Base-by-base conservation (phyloP, 1,140 invertebrate genomes). In the Bactericera cockerelli region DNA sequence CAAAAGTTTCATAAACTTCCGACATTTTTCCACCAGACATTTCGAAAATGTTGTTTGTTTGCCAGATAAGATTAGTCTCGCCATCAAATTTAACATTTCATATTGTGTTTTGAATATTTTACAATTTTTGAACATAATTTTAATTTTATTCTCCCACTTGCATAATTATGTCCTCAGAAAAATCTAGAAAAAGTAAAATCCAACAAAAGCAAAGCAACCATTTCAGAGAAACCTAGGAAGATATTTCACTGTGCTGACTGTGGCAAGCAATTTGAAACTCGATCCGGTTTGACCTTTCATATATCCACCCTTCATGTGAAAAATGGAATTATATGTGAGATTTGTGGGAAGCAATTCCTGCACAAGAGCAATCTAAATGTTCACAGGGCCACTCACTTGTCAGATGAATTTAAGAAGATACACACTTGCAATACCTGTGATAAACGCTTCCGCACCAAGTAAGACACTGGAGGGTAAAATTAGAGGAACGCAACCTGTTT, bases 311-410 rank as follows among this genome's bases (percentile, higher is more conserved):
- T 49, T 49, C 42, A 49, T 22, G 6, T 16, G 22, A n/a, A 19
- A 6, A 6, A 4, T 22, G 19, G 3, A 16, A 10, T 6, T 16
- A 6, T 49, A n/a, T 66, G 65, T 55, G 65, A 67, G 1, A 65
- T 70, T 2, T 78, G 75, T 64, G 66, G 69, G 10, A 69, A 71
- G 49, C 71, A 68, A 56, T 76, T 72, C 63, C 66, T 68, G 0
- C 72, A 73, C 33, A 75, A 72, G 53, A 70, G 70, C 0, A 72
- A 72, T 0, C 58, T 75, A 0, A 73, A 74, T 39, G 65, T 67
- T 4, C 71, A 73, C 58, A 71, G 68, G 66, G 62, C 11, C 22
- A 21, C 24, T 4, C 58, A 59, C 56, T 16, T 49, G 8, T n/a
- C 8, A 4, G 8, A 4, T 10, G n/a, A 16, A 8, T 49, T 49